Conservation (phyloP, 2,888 invertebrate genomes). For the Tromatobia lineatoria region DNA sequence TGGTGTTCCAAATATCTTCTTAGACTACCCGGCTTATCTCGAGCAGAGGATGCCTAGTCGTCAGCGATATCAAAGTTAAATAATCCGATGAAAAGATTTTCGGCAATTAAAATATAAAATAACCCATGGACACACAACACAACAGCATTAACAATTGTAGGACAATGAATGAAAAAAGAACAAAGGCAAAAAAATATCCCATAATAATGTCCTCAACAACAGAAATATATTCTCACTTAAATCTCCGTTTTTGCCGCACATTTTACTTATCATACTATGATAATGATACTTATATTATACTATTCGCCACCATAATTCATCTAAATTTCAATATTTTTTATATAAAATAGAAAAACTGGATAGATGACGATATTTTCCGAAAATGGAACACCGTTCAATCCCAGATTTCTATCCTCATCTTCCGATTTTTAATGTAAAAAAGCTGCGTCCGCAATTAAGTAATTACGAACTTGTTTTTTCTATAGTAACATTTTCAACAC, state of each 20-base stretch:
- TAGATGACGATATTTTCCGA: too few species aligned
- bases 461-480: too few species aligned
- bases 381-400: too few species aligned
- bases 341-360: too few species aligned
- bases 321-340: neutral
- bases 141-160: conserved; percentile 26
- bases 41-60: conserved; percentile 57
- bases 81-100: neutral
- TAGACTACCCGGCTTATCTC: conserved; percentile 45
- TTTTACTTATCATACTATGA: too few species aligned
- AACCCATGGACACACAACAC: conserved; percentile 9
- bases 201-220: neutral
- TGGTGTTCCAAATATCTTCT: conserved; percentile 12
- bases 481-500: too few species aligned
- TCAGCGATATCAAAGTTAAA: conserved; percentile 70
- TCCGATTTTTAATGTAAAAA: too few species aligned
- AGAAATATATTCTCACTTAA: neutral
- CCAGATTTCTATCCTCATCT: too few species aligned
- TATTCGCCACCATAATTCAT: too few species aligned
- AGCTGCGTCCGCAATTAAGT: too few species aligned
- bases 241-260: too few species aligned
- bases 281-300: too few species aligned
- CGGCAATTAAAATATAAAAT: conserved; percentile 29
- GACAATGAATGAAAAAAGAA: neutral
- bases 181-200: neutral